Conservation (phyloP, 2,888 invertebrate species). For the Chaetoderma sp. region DNA sequence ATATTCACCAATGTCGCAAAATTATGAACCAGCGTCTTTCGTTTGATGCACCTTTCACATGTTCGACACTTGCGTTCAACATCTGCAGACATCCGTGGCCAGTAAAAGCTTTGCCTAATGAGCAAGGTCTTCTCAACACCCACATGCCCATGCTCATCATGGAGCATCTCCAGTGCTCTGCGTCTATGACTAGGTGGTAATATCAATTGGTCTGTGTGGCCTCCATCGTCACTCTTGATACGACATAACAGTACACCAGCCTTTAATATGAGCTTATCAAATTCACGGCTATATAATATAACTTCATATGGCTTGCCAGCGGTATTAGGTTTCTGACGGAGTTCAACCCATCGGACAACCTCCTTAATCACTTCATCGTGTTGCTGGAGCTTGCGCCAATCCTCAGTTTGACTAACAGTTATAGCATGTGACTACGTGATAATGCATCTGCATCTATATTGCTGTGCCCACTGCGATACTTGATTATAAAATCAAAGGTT, state of each 20-base stretch:
- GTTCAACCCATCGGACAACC: neutral
- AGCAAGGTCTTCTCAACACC: slow-evolving; percentile 1
- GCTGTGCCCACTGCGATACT: slow-evolving; percentile 2
- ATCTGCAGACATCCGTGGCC: slow-evolving; percentile 2
- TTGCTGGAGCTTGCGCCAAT: neutral
- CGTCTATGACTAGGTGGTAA: neutral
- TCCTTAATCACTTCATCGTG: neutral
- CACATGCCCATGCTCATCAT: neutral
- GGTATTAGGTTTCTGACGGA: neutral
- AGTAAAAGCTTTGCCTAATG: neutral
- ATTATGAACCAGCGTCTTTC: neutral
- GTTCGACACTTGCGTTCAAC: neutral
- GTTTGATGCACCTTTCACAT: neutral
- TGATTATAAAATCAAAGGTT: slow-evolving; percentile 10
- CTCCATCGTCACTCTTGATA: neutral
- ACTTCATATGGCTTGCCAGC: neutral
- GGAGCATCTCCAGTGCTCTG: neutral
- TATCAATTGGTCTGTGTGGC: neutral
- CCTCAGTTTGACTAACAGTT: neutral
- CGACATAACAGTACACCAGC: neutral
- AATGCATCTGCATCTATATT: slow-evolving; percentile 24
- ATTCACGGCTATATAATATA: neutral
- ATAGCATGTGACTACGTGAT: slow-evolving; percentile 3
- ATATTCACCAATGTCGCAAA: neutral
- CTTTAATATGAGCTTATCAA: neutral